phyloP scores from a whole-genome alignment of 1,140 invertebrate species.

The Odontomachus brunneus region DNA sequence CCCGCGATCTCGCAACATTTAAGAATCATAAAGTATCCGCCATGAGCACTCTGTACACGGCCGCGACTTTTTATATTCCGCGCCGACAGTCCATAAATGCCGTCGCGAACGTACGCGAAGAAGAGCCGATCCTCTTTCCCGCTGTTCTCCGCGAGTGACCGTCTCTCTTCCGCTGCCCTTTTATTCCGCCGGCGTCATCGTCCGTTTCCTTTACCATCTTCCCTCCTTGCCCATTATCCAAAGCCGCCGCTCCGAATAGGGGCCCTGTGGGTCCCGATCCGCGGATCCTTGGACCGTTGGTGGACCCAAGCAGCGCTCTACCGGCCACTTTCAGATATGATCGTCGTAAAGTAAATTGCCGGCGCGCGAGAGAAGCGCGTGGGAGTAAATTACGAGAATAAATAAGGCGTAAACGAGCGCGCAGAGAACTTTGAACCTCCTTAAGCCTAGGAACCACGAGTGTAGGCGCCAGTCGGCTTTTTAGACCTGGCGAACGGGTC shows the following conservation, averaged over 20 bases:
- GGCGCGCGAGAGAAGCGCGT: slow-evolving; percentile 73
- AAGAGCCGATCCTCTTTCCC: slow-evolving; percentile 24
- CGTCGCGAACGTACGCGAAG: slow-evolving; percentile 36
- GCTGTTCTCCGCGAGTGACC: background rate
- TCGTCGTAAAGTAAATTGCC: slow-evolving; percentile 80
- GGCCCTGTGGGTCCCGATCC: slow-evolving; percentile 47
- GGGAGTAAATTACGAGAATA: slow-evolving; percentile 82
- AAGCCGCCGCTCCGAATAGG: slow-evolving; percentile 27
- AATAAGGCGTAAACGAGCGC: slow-evolving; percentile 81
- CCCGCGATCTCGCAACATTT: slow-evolving; percentile 35
- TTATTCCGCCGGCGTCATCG: slow-evolving; percentile 19
- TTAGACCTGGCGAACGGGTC: slow-evolving; percentile 63
- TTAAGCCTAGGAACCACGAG: slow-evolving; percentile 75
- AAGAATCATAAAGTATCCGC: slow-evolving; percentile 60
- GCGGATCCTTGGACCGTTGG: slow-evolving; percentile 47
- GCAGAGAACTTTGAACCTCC: slow-evolving; percentile 78
- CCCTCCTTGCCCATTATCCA: slow-evolving; percentile 14
- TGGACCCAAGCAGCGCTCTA: slow-evolving; percentile 64
- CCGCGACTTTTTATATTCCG: slow-evolving; percentile 44
- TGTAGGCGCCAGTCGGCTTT: slow-evolving; percentile 74
- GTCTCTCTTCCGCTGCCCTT: background rate
- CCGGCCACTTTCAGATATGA: slow-evolving; percentile 80
- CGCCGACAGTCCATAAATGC: slow-evolving; percentile 62
- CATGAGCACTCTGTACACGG: background rate
- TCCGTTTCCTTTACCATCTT: slow-evolving; percentile 31